Conservation (phyloP, 2,113 vertebrate genomes). For the Microtus richardsoni region DNA sequence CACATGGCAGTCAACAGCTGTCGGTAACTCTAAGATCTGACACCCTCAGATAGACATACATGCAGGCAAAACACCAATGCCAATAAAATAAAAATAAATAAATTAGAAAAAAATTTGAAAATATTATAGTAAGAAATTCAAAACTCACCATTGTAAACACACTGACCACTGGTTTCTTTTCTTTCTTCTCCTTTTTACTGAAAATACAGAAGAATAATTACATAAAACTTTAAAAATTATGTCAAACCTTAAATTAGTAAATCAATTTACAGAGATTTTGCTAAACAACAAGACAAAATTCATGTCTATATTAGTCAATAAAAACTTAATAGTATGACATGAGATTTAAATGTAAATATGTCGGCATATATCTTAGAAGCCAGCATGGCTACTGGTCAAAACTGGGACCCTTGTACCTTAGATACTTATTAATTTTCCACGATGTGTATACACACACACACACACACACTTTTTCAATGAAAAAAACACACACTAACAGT, state of each 20-base stretch:
- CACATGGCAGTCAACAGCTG: no score
- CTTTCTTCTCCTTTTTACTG: constrained; percentile 76
- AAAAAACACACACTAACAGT: not conserved
- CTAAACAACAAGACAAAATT: constrained; percentile 43
- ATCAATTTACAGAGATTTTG: not conserved
- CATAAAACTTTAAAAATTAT: constrained; percentile 15
- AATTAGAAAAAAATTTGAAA: no score
- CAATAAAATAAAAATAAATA: no score
- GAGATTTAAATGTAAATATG: constrained; percentile 15
- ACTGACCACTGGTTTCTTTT: constrained; percentile 75
- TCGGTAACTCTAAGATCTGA: no score
- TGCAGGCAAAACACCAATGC: no score
- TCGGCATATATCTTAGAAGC: constrained; percentile 42
- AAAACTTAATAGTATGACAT: not conserved
- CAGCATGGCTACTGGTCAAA: not conserved
- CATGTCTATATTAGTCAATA: not conserved
- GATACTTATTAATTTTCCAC: constrained; percentile 57
- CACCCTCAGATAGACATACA: no score
- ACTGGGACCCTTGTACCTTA: constrained; percentile 14
- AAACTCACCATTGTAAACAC: constrained; percentile 77
- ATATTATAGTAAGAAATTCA: constrained; percentile 28
- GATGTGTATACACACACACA: not conserved
- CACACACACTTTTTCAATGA: not conserved
- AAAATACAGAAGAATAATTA: constrained; percentile 66
- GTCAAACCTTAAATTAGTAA: not conserved